phyloP scores from a whole-genome alignment of 2,113 vertebrate species.

The Struthidea cinerea region DNA sequence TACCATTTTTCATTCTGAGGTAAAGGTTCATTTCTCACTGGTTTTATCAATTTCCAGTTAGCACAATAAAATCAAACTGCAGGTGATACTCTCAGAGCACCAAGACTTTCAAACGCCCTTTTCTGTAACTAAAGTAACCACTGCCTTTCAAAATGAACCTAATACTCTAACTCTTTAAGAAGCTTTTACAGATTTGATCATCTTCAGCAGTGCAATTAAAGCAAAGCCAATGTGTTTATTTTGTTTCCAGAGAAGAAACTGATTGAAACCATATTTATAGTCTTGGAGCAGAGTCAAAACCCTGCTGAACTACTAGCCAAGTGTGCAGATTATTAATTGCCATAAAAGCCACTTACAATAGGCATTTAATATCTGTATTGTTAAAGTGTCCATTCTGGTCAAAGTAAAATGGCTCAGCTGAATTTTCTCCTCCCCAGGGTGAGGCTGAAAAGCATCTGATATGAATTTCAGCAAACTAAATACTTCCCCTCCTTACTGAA shows the following conservation, averaged over 20 bases:
- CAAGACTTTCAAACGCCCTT: background rate
- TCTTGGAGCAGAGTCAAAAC: constrained; percentile 27
- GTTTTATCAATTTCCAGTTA: background rate
- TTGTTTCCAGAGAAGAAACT: background rate
- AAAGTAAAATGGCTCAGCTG: constrained; percentile 16
- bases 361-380: background rate
- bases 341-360: constrained; percentile 28
- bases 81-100: background rate
- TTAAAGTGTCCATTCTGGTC: constrained; percentile 27
- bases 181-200: background rate
- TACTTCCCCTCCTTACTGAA: background rate
- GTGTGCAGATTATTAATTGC: constrained; percentile 46
- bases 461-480: background rate
- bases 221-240: background rate
- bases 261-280: constrained; percentile 21
- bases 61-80: background rate
- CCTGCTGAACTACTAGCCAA: constrained; percentile 23
- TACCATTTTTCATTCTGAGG: background rate
- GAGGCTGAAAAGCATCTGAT: background rate
- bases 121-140: background rate
- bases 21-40: background rate
- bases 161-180: background rate
- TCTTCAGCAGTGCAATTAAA: constrained; percentile 14
- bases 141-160: background rate
- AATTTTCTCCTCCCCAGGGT: background rate